Conservation (phyloP, 2,797 vertebrate species). For the Eulemur coronatus region DNA sequence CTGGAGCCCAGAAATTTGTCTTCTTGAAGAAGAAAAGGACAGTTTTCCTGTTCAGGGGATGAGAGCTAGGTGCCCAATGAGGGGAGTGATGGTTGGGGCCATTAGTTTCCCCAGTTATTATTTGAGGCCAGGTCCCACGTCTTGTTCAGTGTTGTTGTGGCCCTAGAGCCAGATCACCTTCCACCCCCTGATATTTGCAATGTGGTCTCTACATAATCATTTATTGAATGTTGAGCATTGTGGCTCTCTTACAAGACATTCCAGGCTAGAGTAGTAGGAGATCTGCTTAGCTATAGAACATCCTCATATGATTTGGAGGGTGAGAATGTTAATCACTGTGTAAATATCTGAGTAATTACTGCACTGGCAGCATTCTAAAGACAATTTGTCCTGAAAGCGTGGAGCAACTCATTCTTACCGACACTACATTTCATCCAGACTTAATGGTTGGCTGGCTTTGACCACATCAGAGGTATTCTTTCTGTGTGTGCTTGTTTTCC, state of each 20-base stretch:
- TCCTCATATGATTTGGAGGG: background rate
- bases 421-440: background rate
- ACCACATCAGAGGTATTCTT: background rate
- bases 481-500: background rate
- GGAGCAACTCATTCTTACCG: background rate
- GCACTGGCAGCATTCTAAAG: constrained; percentile 35
- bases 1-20: background rate
- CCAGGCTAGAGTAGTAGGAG: background rate
- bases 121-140: background rate
- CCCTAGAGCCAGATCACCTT: background rate
- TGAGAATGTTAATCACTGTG: constrained; percentile 35
- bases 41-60: background rate
- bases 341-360: constrained; percentile 66
- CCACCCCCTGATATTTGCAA: background rate
- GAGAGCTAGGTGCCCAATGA: background rate
- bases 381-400: background rate
- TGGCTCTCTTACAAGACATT: background rate
- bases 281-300: background rate
- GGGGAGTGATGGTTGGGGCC: background rate
- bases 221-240: background rate
- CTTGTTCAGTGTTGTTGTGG: background rate
- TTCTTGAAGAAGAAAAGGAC: background rate
- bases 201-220: background rate
- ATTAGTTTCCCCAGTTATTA: background rate
- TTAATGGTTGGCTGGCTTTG: background rate